A percentile compares a stretch with the other conserved stretches of the same genome.
These are phyloP conservation scores for Paralvinella palmiformis DNA, from an alignment of 1,140 invertebrate species.

Conservation along the genomic window DNA sequence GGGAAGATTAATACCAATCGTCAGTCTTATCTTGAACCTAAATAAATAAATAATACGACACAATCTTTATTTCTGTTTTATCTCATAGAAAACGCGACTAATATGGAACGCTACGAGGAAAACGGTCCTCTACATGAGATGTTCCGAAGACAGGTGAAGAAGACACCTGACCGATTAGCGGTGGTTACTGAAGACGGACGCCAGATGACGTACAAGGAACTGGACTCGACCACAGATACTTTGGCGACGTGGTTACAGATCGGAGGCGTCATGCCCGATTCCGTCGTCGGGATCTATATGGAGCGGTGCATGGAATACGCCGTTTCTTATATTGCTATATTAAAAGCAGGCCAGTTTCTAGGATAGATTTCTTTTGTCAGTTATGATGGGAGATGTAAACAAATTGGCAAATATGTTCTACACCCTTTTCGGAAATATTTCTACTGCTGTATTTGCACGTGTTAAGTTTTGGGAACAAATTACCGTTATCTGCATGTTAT, in stretches of 20 bases:
- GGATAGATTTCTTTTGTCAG: too few relatives aligned
- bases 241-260: constrained; percentile 28
- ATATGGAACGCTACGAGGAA: constrained; percentile 22
- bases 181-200: constrained; percentile 29
- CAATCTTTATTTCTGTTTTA: neutral
- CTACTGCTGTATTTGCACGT: too few relatives aligned
- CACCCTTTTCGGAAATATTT: too few relatives aligned
- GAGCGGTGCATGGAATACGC: constrained; percentile 48
- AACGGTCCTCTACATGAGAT: constrained; percentile 38
- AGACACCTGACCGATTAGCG: constrained; percentile 33
- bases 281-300: constrained; percentile 50
- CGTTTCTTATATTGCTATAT: constrained; percentile 52
- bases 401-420: too few relatives aligned
- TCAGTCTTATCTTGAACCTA: neutral
- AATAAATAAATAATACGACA: neutral
- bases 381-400: too few relatives aligned
- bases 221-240: constrained; percentile 32
- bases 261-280: constrained; percentile 33
- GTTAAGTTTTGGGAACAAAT: too few relatives aligned
- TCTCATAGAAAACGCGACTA: neutral
- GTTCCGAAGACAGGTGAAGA: constrained; percentile 33
- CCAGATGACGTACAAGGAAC: constrained; percentile 32
- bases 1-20: neutral
- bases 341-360: constrained; percentile 48
- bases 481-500: too few relatives aligned